phyloP scores from a whole-genome alignment of 2,113 vertebrate species.

The Pseudorasbora parva region DNA sequence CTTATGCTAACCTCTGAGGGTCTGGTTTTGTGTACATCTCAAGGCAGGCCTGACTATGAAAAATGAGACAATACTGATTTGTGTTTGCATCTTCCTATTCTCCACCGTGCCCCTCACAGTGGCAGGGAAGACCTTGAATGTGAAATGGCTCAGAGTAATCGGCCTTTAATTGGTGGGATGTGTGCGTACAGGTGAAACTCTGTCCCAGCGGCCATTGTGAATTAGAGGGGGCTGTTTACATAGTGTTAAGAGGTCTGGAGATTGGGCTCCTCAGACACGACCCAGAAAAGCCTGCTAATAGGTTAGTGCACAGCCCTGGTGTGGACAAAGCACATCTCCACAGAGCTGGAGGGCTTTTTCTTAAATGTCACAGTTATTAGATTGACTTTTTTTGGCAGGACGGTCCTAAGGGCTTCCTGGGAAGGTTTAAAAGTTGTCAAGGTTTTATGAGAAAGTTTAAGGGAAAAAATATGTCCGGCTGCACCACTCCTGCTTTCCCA shows the following conservation, averaged over 20 bases:
- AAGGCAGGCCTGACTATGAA: conserved; percentile 14
- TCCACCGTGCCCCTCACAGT: conserved; percentile 78
- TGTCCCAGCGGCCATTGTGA: conserved; percentile 84
- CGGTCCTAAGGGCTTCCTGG: conserved; percentile 57
- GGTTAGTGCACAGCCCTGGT: conserved; percentile 87
- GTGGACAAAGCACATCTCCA: conserved; percentile 68
- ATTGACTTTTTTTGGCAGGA: conserved; percentile 73
- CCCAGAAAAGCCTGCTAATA: conserved; percentile 86
- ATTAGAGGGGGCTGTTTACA: conserved; percentile 82
- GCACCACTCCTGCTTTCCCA: not conserved
- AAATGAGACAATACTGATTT: conserved; percentile 52
- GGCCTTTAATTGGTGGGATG: conserved; percentile 91
- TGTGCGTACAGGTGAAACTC: conserved; percentile 92
- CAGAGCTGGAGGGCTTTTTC: conserved; percentile 69
- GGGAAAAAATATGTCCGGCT: not conserved
- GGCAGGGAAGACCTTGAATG: conserved; percentile 88
- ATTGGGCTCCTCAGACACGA: conserved; percentile 79
- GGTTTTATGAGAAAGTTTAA: conserved; percentile 7
- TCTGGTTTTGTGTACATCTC: conserved; percentile 7
- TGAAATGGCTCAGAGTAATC: conserved; percentile 90
- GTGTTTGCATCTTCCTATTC: conserved; percentile 57
- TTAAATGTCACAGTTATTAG: conserved; percentile 91
- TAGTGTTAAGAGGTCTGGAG: conserved; percentile 83
- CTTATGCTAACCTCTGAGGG: not conserved
- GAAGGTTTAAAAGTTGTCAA: conserved; percentile 37